phyloP scores from a whole-genome alignment of 2,888 invertebrate genomes.

The Drosophila flavopinicola region DNA sequence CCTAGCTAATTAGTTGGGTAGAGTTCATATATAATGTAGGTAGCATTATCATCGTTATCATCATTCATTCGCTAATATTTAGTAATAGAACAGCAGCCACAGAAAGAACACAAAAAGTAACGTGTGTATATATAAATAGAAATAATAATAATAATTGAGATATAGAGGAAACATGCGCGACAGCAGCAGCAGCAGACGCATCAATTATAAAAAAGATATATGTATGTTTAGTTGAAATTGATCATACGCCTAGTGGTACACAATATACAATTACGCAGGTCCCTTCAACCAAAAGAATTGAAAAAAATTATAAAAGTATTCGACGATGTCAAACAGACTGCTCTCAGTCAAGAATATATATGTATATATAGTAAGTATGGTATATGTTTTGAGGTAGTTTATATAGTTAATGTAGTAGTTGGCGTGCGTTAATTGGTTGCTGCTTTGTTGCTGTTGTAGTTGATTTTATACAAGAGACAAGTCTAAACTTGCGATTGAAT shows the following conservation, averaged over 20 bases:
- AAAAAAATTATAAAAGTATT: constrained; percentile 29
- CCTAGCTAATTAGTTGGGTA: constrained; percentile 72
- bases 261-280: constrained; percentile 62
- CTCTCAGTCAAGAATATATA: constrained; percentile 36
- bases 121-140: constrained; percentile 32
- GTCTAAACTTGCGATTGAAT: constrained; percentile 58
- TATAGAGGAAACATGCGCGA: constrained; percentile 69
- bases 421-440: constrained; percentile 73
- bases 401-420: constrained; percentile 37
- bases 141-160: constrained; percentile 21
- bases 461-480: constrained; percentile 57
- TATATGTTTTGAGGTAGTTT: constrained; percentile 16
- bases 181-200: constrained; percentile 62
- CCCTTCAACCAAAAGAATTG: constrained; percentile 43
- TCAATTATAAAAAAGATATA: constrained; percentile 7
- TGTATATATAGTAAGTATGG: constrained; percentile 8
- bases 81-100: constrained; percentile 56
- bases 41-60: constrained; percentile 49
- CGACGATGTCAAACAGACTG: constrained; percentile 54
- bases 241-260: constrained; percentile 77
- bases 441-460: constrained; percentile 48
- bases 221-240: constrained; percentile 42
- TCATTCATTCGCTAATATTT: constrained; percentile 48
- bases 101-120: constrained; percentile 30
- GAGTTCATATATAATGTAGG: constrained; percentile 41